Evolutionary conservation across 2,888 invertebrate genomes (phyloP), one percentile per base, ranked within the genome.

Genomic region (Phyllotreta striolata): DNA sequence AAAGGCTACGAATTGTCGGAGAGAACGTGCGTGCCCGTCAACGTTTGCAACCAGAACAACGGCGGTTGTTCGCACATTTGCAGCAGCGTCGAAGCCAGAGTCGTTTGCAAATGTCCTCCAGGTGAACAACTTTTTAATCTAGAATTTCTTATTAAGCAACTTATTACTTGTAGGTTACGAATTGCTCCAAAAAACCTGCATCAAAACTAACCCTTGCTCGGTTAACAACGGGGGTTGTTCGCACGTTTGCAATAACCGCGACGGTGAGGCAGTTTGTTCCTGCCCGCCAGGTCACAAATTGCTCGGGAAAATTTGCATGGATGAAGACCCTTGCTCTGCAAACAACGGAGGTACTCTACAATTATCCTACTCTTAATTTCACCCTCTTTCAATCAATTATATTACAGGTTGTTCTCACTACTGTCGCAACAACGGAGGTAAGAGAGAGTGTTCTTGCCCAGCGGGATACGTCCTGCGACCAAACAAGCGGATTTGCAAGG

Each of bases 381-480:
- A 51, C 38, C 14, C 37, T 51, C 6, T 9, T 9, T 37, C 34
- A 34, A 9, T 51, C n/a, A n/a, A n/a, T n/a, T n/a, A n/a, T n/a
- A n/a, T n/a, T n/a, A n/a, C n/a, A 51, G 51, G 83, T 1, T 86
- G 86, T 69, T 83, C 84, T 6, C 81, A 84, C 34, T 74, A 78
- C 41, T 85, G 84, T 62, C 72, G 75, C n/a, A 76, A 78, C 76
- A 37, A 79, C 77, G 34, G 75, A n/a, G 78, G 78, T 37, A 78
- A 81, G 40, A 78, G 79, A 43, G 72, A 76, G 37, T 89, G 89
- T 72, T 78, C 80, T n/a, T 89, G 89, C 73, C 84, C 84, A 8
- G 66, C 75, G 1, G 88, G 84, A 3, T 85, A 82, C 66, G 72
- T 80, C 9, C 71, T 86, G 6, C 72, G 76, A 8, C 80, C 78